Base-by-base conservation (phyloP, 2,888 invertebrate genomes). In the Erebia ligea region DNA sequence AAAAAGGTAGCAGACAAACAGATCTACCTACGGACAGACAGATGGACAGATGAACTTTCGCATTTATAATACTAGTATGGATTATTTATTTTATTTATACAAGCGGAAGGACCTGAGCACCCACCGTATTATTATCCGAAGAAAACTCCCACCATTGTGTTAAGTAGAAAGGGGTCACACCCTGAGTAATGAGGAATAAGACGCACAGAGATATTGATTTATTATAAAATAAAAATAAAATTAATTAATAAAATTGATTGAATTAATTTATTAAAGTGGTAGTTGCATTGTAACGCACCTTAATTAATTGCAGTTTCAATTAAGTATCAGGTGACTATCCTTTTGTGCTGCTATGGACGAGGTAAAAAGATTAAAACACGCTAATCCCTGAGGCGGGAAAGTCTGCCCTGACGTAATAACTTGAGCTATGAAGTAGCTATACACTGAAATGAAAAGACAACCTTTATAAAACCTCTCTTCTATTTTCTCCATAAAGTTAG, bases 251-350 rank as follows among this genome's bases (percentile, higher is more conserved):
- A 2, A 25, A n/a, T 48, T 25, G 3, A 52, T 48, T 17, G 42
- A 34, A 21, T 13, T 5, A 5, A 25, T 5, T 21, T 40, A 1
- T 4, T 40, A 0, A 10, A 17, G 2, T 40, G 40, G 59, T 42
- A 2, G n/a, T 34, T 15, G 17, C 34, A 42, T 58, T 40, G 42
- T 42, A 59, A 59, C 40, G 58, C 48, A 68, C 72, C 34, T 34
- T 34, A 34, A 61, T 45, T 52, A 50, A 54, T 9, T 10, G 21
- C 21, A 66, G 45, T 67, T 68, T 56, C 68, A 73, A 66, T 71
- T 64, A 69, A 69, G 73, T 73, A 69, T 76, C 73, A 73, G 71
- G 74, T 75, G 71, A 69, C 69, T 71, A 61, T 72, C 64, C 40
- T 63, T 45, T 57, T 69, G 63, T 69, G 17, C 69, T 59, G 54